phyloP scores from a whole-genome alignment of 2,797 vertebrate species.

The Rhinatrema bivittatum region DNA sequence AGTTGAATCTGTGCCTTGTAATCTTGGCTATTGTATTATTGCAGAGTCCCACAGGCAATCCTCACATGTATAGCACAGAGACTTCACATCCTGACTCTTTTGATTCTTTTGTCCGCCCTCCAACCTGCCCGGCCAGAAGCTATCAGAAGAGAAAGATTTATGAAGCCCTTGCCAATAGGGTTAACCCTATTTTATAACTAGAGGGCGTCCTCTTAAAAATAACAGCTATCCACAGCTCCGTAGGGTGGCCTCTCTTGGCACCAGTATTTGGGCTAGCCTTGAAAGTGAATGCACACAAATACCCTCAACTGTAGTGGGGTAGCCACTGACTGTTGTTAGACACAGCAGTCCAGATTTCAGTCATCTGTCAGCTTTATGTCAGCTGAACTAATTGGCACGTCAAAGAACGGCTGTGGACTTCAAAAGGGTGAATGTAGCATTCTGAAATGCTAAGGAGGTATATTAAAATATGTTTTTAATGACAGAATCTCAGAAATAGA shows the following conservation, averaged over 20 bases:
- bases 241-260: constrained; percentile 56
- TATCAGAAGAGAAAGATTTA: constrained; percentile 86
- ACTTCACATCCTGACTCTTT: constrained; percentile 80
- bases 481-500: no score
- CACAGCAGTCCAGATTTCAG: constrained; percentile 40
- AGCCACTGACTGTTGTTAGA: constrained; percentile 30
- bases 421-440: constrained; percentile 7
- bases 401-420: constrained; percentile 12
- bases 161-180: constrained; percentile 66
- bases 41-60: constrained; percentile 70
- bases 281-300: constrained; percentile 56
- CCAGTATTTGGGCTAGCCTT: constrained; percentile 72
- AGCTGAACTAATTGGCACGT: constrained; percentile 32
- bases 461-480: not conserved
- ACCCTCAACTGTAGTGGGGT: constrained; percentile 10
- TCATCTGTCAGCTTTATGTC: constrained; percentile 33
- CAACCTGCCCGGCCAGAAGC: constrained; percentile 79
- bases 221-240: constrained; percentile 72
- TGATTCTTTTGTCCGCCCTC: constrained; percentile 76
- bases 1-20: constrained; percentile 51
- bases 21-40: constrained; percentile 82
- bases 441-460: not conserved
- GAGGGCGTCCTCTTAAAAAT: constrained; percentile 77
- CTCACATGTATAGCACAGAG: constrained; percentile 61
- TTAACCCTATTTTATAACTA: constrained; percentile 70